phyloP scores from a whole-genome alignment of 2,113 vertebrate species.

The Ascaphus truei region DNA sequence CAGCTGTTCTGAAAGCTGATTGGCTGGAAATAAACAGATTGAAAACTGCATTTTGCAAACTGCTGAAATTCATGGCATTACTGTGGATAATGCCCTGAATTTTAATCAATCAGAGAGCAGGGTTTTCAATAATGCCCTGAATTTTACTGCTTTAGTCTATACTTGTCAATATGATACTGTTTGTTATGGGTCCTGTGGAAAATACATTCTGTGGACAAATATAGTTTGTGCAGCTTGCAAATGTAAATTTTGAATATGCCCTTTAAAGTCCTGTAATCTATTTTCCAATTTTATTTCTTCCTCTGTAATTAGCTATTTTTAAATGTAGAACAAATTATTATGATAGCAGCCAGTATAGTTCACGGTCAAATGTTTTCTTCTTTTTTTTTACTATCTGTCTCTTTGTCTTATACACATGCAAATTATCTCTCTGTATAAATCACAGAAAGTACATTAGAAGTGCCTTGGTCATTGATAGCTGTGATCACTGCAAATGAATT shows the following conservation, averaged over 20 bases:
- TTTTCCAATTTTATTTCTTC: conserved; percentile 1
- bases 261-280: conserved; percentile 12
- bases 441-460: conserved; percentile 35
- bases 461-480: conserved; percentile 31
- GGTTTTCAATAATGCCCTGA: too few species aligned
- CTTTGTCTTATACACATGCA: conserved; percentile 28
- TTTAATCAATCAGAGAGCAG: too few species aligned
- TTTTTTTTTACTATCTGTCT: conserved; percentile 5
- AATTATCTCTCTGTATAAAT: conserved; percentile 30
- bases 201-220: background rate
- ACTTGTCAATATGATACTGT: background rate
- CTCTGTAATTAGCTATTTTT: conserved; percentile 14
- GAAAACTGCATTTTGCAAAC: too few species aligned
- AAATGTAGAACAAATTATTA: conserved; percentile 31
- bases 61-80: too few species aligned
- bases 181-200: background rate
- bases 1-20: too few species aligned
- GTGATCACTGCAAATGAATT: conserved; percentile 32
- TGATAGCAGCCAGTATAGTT: conserved; percentile 13
- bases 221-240: background rate
- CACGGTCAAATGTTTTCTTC: conserved; percentile 14
- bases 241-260: conserved; percentile 10
- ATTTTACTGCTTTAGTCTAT: too few species aligned
- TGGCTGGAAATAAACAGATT: too few species aligned
- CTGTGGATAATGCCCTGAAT: too few species aligned